phyloP scores from a whole-genome alignment of 2,888 invertebrate genomes.

The Nesidiocoris tenuis region DNA sequence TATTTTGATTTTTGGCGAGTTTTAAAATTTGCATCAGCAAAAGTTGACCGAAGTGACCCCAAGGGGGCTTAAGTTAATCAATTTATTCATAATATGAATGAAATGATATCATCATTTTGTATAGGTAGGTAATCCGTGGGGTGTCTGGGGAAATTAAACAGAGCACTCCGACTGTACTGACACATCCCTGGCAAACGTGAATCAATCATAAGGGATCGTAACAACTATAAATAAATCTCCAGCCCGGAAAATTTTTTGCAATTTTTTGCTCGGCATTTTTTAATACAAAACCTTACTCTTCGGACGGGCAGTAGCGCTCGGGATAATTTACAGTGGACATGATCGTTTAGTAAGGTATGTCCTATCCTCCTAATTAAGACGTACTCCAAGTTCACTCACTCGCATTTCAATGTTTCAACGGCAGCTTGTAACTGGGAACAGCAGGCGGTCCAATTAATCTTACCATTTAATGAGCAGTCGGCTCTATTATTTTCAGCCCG shows the following conservation, averaged over 20 bases:
- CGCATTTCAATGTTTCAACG: neutral
- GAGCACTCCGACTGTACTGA: neutral
- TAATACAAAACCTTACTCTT: neutral
- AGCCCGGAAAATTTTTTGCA: neutral
- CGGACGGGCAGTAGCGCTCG: neutral
- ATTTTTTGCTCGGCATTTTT: neutral
- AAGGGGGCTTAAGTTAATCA: too few relatives aligned
- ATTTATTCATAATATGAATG: too few relatives aligned
- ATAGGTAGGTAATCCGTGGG: too few relatives aligned
- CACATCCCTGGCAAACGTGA: too few relatives aligned
- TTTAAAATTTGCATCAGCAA: too few relatives aligned
- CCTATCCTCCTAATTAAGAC: neutral
- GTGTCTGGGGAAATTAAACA: neutral
- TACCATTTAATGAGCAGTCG: neutral
- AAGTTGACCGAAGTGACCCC: too few relatives aligned
- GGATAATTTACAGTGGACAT: neutral
- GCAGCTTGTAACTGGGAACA: neutral
- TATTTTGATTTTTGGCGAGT: too few relatives aligned
- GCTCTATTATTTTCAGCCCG: neutral
- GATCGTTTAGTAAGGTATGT: neutral
- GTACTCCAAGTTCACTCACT: neutral
- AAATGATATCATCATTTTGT: too few relatives aligned
- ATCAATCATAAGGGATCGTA: too few relatives aligned
- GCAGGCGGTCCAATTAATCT: neutral
- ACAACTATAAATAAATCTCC: neutral